Evolutionary conservation across 2,888 invertebrate genomes (phyloP), one percentile per base, ranked within the genome.

Genomic region (Perithous albicinctus): DNA sequence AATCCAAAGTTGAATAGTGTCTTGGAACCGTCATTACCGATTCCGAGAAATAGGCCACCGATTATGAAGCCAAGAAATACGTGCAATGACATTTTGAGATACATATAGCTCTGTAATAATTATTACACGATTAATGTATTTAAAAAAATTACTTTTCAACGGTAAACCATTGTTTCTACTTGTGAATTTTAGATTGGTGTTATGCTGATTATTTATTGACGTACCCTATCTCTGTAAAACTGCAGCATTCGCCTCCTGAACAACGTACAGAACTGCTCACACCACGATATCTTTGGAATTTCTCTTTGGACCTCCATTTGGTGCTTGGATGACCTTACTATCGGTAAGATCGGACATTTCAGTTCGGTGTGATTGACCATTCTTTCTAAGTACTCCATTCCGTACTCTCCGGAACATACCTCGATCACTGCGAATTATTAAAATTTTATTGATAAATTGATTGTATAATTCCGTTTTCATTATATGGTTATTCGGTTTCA

Each of bases 1-100:
- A 97, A 97, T 8, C 97, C 97, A 89, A 97, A 97, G 93, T 97
- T 97, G 91, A 96, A 97, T 29, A 97, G 93, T 0, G 96, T 96
- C 90, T 96, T 97, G 0, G 97, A 96, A 0, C 96, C 97, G 87
- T 97, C 96, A 86, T 96, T 95, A 10, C 97, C 97, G 93, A 97
- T 96, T 76, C 95, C 94, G 46, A 94, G 93, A 90, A 96, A 97
- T 66, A 97, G 90, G 2, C 94, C 94, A 0, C 96, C 97, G 10
- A 97, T 94, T 10, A 97, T 93, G 2, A 96, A 88, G 0, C 96
- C 97, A 54, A 97, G 92, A 82, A 96, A 94, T 77, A 96, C 90
- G 84, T 96, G 95, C 86, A 97, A 93, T 10, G 94, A 93, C 51
- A 96, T 94, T 87, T 96, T 95, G n/a, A 97, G 92, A 90, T 95